phyloP scores from a whole-genome alignment of 2,113 vertebrate species.

The Sturnira hondurensis region DNA sequence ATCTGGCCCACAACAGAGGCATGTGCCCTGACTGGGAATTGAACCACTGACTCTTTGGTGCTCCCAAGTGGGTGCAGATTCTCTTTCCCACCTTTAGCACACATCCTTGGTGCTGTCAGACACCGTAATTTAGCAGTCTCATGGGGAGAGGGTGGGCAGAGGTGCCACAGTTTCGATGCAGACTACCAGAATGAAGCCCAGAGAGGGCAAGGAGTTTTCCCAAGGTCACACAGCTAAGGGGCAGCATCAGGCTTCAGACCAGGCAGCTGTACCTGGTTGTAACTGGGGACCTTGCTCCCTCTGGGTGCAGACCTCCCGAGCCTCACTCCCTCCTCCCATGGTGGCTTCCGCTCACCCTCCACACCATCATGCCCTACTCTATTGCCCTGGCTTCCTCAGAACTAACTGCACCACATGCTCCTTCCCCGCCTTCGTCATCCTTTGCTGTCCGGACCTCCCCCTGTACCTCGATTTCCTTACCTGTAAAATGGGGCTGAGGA shows the following conservation, averaged over 20 bases:
- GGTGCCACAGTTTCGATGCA: background rate
- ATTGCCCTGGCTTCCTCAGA: background rate
- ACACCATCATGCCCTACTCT: no score
- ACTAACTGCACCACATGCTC: background rate
- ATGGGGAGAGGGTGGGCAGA: background rate
- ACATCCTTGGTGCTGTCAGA: background rate
- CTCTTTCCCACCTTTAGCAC: background rate
- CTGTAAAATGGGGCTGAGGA: no score
- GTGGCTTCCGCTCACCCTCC: background rate
- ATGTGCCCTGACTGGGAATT: no score
- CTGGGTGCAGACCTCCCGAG: background rate
- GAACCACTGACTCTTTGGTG: no score
- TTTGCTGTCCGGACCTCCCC: background rate
- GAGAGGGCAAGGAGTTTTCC: background rate
- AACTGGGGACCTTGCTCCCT: background rate
- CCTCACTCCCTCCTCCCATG: background rate
- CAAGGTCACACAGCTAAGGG: background rate
- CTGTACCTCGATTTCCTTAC: background rate
- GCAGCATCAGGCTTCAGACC: background rate
- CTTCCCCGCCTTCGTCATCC: background rate
- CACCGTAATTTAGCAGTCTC: background rate
- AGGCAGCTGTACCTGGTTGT: background rate
- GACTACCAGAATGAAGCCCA: background rate
- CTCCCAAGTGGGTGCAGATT: background rate
- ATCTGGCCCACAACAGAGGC: no score